These are phyloP conservation scores for Metacarcinus magister DNA, from an alignment of 2,888 invertebrate species.

Conservation along the genomic window DNA sequence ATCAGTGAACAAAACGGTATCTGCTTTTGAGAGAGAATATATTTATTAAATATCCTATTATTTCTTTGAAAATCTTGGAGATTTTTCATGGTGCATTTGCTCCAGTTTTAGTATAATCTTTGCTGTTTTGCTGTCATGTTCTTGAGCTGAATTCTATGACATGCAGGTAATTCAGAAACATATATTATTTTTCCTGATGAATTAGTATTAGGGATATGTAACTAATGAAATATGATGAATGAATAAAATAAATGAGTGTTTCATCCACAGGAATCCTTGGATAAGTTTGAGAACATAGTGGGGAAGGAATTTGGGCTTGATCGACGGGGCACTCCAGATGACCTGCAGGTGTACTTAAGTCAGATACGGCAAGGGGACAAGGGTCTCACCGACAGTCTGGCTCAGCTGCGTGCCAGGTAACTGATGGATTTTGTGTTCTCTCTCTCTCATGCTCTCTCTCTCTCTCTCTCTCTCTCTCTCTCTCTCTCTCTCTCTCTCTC, in stretches of 20 bases:
- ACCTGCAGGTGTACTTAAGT: conserved; percentile 3
- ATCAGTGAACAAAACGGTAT: too few species aligned
- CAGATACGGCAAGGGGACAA: conserved; percentile 66
- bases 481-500: too few species aligned
- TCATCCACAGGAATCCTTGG: conserved; percentile 54
- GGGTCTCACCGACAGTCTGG: conserved; percentile 65
- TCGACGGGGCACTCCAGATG: conserved; percentile 55
- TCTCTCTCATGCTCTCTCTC: too few species aligned
- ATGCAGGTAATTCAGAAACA: neutral
- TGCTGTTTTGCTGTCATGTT: neutral
- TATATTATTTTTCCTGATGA: neutral
- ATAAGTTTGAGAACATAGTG: conserved; percentile 34
- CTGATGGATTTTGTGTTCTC: neutral
- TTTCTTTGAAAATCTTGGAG: too few species aligned
- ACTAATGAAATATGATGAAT: neutral
- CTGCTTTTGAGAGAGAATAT: too few species aligned
- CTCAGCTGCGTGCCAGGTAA: conserved; percentile 72
- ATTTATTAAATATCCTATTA: too few species aligned
- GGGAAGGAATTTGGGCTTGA: conserved; percentile 57
- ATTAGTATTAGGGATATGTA: neutral
- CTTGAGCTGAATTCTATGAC: neutral
- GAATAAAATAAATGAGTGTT: neutral
- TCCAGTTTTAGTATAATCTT: neutral
- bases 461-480: too few species aligned
- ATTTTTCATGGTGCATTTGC: too few species aligned